Conservation (phyloP, 1,140 invertebrate genomes). For the Heliconius melpomene region DNA sequence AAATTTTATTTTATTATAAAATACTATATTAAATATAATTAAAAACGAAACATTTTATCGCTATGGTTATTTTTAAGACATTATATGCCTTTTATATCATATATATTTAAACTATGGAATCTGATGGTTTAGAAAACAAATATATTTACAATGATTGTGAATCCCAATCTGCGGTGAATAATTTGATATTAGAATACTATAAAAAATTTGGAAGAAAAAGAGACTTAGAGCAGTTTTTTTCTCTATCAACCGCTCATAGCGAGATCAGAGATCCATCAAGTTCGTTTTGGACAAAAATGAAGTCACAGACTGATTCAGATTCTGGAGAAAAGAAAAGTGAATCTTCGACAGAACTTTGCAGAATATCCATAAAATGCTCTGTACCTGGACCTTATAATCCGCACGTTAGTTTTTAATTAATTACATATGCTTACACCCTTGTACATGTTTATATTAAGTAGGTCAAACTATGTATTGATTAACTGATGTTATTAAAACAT, state of each 20-base stretch:
- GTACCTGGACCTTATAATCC: conserved; percentile 54
- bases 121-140: conserved; percentile 30
- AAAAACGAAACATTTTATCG: conserved; percentile 29
- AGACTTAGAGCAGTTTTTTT: conserved; percentile 77
- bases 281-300: conserved; percentile 74
- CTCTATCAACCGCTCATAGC: conserved; percentile 66
- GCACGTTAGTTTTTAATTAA: conserved; percentile 44
- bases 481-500: background rate
- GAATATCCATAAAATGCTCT: conserved; percentile 71
- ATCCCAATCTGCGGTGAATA: conserved; percentile 59
- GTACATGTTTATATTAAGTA: background rate
- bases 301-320: conserved; percentile 66
- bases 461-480: conserved; percentile 17
- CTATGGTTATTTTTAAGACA: conserved; percentile 25
- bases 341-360: conserved; percentile 69
- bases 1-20: conserved; percentile 25
- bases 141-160: conserved; percentile 31
- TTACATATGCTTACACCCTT: background rate
- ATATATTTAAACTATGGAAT: conserved; percentile 39
- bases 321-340: conserved; percentile 67
- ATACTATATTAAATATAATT: conserved; percentile 4
- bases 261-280: conserved; percentile 64
- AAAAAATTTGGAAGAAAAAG: conserved; percentile 76
- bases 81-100: conserved; percentile 16
- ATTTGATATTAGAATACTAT: conserved; percentile 73